Evolutionary conservation across 2,113 vertebrate genomes (phyloP).

Genomic region (Ammodytes marinus): DNA sequence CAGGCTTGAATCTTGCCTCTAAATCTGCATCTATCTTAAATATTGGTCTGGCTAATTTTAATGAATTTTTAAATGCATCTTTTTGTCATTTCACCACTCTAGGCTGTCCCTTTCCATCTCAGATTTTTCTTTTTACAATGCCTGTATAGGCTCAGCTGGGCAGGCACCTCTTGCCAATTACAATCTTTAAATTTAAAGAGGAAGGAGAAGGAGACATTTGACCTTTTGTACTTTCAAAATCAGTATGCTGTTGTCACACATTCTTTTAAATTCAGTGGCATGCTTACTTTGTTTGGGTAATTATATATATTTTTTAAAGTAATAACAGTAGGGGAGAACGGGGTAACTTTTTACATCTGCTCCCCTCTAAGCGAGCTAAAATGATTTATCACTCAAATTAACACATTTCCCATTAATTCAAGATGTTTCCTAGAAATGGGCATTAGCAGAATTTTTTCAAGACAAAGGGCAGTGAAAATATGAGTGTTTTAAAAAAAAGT

Average conservation of each 20-base stretch:
- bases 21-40: neutral
- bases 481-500: too few relatives aligned
- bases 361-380: too few relatives aligned
- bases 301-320: too few relatives aligned
- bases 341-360: too few relatives aligned
- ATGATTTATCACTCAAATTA: too few relatives aligned
- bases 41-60: too few relatives aligned
- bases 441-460: too few relatives aligned
- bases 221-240: slow-evolving; percentile 17
- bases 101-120: neutral
- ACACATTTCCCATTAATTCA: too few relatives aligned
- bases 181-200: neutral
- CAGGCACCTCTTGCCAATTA: too few relatives aligned
- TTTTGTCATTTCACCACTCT: neutral
- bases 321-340: too few relatives aligned
- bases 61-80: neutral
- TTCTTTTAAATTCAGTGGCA: neutral
- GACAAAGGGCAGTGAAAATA: too few relatives aligned
- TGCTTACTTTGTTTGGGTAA: neutral
- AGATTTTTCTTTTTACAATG: neutral
- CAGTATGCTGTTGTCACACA: neutral
- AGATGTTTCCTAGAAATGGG: too few relatives aligned
- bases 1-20: neutral
- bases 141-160: neutral
- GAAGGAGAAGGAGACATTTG: neutral